Percentiles rank a stretch among this genome's conserved stretches.
Conservation (phyloP, 23 tunicate genomes). For the Halocynthia aurantium region DNA sequence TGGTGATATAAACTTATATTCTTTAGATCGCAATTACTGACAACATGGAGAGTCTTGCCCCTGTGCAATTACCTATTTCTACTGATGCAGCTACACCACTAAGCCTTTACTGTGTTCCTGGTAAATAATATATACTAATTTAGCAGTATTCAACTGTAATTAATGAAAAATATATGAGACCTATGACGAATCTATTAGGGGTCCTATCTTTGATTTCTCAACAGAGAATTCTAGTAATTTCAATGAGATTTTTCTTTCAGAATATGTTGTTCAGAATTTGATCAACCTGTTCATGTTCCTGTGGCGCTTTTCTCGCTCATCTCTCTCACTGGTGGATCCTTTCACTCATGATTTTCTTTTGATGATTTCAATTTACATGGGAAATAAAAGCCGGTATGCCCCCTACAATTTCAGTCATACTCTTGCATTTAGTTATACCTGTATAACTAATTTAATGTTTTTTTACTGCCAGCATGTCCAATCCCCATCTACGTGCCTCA, state of each 20-base stretch:
- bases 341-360: constrained; percentile 13
- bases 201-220: no score
- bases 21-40: constrained; percentile 6
- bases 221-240: no score
- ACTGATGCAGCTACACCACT: not conserved
- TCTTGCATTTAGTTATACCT: not conserved
- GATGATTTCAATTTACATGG: constrained; percentile 47
- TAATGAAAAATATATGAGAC: no score
- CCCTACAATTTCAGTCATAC: no score
- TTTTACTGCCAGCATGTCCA: constrained; percentile 32
- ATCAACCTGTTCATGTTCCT: constrained; percentile 30
- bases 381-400: constrained; percentile 39
- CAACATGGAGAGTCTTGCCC: constrained; percentile 12
- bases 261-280: constrained; percentile 55
- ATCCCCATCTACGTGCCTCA: constrained; percentile 64
- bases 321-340: constrained; percentile 12
- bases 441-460: not conserved
- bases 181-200: no score
- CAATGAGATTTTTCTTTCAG: not conserved
- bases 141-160: no score
- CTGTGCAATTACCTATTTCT: constrained; percentile 6
- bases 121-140: no score
- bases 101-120: constrained; percentile 12
- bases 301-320: constrained; percentile 34
- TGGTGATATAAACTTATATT: no score